Base-by-base conservation (phyloP, 2,888 invertebrate genomes). In the Matsumyia berberina region DNA sequence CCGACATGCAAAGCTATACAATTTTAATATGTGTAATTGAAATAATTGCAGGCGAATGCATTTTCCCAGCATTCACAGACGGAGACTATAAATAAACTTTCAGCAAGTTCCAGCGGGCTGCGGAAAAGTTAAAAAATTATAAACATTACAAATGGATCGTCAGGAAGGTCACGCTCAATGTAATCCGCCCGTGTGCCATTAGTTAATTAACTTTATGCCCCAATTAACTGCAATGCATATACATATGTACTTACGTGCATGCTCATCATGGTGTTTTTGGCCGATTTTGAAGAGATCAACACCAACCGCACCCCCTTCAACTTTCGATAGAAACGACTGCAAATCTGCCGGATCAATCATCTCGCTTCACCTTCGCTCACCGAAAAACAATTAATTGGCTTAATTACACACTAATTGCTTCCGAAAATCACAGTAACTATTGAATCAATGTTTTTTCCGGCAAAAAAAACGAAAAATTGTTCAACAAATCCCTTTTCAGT, bases 271-370 rank as follows among this genome's bases (percentile, higher is more conserved):
- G 72, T 87, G 85, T 55, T 69, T 87, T 58, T 88, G 88, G 17
- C 88, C 88, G 62, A 89, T 87, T 88, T 89, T 89, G 8, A 88
- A 87, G 31, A 89, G 83, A 86, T 89, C 89, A 35, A 89, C 88
- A 64, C 87, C 86, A 73, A 87, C 86, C 53, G 88, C 82, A 69
- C 88, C 89, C 73, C 88, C 88, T 44, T 88, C 88, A 58, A 88
- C 86, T 87, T 88, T 89, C 49, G 82, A 77, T 19, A 89, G 81
- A 69, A 88, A 88, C 31, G 88, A 86, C 62, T 88, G 88, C 62
- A 89, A 87, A 77, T 89, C 88, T 55, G 86, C 87, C 44, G 88
- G 86, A 86, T 87, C 88, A 73, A 88, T 88, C 89, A 89, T 89
- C 58, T 83, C 81, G 58, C 55, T 19, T 19, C 19, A 11, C 17